Conservation (phyloP, 2,113 vertebrate genomes). For the Dipodomys ordii region DNA sequence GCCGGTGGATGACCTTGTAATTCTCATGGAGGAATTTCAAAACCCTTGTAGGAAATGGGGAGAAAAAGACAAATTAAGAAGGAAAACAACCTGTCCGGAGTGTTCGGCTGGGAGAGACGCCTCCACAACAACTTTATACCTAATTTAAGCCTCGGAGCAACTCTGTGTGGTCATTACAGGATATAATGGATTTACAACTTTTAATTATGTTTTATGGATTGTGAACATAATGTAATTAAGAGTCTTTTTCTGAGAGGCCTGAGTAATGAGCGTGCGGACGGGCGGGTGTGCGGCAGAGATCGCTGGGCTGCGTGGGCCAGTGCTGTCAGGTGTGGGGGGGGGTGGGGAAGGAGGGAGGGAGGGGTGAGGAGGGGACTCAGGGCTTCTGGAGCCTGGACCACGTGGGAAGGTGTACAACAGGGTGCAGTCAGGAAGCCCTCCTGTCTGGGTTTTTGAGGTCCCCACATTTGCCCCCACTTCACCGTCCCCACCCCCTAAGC, state of each 20-base stretch:
- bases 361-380: not conserved
- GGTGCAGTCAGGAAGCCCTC: accelerated
- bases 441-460: accelerated
- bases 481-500: not conserved
- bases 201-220: conserved; percentile 90
- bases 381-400: too few relatives aligned
- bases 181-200: conserved; percentile 89
- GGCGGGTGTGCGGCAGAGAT: not conserved
- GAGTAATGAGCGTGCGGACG: conserved; percentile 83
- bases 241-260: conserved; percentile 79
- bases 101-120: too few relatives aligned
- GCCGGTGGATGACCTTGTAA: too few relatives aligned
- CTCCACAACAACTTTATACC: conserved; percentile 85
- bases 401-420: accelerated
- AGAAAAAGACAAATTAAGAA: not conserved
- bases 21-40: not conserved
- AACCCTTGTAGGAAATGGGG: conserved; percentile 23
- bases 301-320: too few relatives aligned
- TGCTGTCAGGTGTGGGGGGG: too few relatives aligned
- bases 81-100: too few relatives aligned
- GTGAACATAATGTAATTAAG: conserved; percentile 87
- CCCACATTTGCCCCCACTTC: too few relatives aligned
- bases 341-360: not conserved
- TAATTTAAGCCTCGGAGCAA: conserved; percentile 86
- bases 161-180: conserved; percentile 87